A percentile compares a stretch with the other conserved stretches of the same genome.
Evolutionary conservation across 1,140 invertebrate genomes (phyloP).

Genomic region (Prorops nasuta): DNA sequence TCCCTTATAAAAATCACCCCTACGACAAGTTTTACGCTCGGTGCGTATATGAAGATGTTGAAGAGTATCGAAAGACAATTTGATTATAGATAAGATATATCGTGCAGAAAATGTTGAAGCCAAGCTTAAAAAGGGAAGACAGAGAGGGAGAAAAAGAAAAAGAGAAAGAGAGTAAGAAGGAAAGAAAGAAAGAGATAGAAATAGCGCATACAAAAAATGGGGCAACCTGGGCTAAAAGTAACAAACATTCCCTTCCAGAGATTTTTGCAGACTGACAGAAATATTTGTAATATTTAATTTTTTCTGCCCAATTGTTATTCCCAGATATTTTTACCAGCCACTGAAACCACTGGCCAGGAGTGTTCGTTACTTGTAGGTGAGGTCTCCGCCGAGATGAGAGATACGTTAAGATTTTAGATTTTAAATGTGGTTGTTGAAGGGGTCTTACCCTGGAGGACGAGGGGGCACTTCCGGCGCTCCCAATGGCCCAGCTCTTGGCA

Average conservation of each 20-base stretch:
- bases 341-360: too few relatives aligned
- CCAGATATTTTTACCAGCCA: too few relatives aligned
- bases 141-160: constrained; percentile 55
- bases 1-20: constrained; percentile 28
- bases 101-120: constrained; percentile 48
- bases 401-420: too few relatives aligned
- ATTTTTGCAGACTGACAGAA: too few relatives aligned
- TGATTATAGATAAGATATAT: constrained; percentile 35
- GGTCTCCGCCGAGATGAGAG: too few relatives aligned
- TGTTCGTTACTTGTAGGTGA: too few relatives aligned
- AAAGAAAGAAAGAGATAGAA: constrained; percentile 3
- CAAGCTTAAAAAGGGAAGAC: constrained; percentile 54
- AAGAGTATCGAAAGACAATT: constrained; percentile 22
- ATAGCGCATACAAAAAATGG: constrained; percentile 13
- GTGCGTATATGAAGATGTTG: constrained; percentile 25
- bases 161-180: constrained; percentile 10
- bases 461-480: constrained; percentile 56
- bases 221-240: too few relatives aligned
- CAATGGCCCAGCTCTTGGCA: constrained; percentile 57
- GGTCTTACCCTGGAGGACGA: constrained; percentile 65
- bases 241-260: too few relatives aligned
- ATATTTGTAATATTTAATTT: too few relatives aligned
- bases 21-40: constrained; percentile 36
- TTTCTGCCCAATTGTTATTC: too few relatives aligned
- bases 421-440: too few relatives aligned